Evolutionary conservation across 2,113 vertebrate species (phyloP).

Genomic region (Cariama cristata): DNA sequence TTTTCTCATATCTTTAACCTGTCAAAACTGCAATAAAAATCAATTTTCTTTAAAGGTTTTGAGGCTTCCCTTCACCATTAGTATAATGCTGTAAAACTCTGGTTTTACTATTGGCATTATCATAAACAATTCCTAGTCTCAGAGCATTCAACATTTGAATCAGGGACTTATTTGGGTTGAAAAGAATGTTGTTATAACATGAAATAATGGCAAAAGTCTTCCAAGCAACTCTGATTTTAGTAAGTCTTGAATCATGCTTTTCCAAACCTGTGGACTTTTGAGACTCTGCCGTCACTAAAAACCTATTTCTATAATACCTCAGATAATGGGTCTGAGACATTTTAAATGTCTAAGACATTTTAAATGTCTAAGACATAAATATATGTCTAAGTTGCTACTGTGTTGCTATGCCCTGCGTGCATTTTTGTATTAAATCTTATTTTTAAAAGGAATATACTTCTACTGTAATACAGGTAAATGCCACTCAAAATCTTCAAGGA

Average conservation of each 20-base stretch:
- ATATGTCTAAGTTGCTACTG: background rate
- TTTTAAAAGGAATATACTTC: background rate
- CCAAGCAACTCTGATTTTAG: background rate
- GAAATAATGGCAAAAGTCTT: background rate
- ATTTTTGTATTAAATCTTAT: background rate
- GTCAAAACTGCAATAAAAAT: background rate
- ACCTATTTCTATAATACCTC: background rate
- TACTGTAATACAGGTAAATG: background rate
- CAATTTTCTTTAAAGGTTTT: background rate
- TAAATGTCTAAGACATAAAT: no score
- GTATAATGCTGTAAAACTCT: background rate
- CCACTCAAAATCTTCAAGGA: background rate
- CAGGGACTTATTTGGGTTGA: background rate
- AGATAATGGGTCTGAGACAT: background rate
- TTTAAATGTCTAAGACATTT: no score
- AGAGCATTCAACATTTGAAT: background rate
- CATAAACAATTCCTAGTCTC: constrained; percentile 5
- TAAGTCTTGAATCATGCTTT: background rate
- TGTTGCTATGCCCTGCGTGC: rapidly evolving
- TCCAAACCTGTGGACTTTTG: background rate
- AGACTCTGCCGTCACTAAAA: background rate
- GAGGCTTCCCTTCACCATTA: background rate
- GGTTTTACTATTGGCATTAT: background rate
- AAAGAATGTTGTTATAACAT: background rate
- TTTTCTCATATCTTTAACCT: constrained; percentile 28